phyloP scores from a whole-genome alignment of 2,797 vertebrate genomes.

The Falco rusticolus region DNA sequence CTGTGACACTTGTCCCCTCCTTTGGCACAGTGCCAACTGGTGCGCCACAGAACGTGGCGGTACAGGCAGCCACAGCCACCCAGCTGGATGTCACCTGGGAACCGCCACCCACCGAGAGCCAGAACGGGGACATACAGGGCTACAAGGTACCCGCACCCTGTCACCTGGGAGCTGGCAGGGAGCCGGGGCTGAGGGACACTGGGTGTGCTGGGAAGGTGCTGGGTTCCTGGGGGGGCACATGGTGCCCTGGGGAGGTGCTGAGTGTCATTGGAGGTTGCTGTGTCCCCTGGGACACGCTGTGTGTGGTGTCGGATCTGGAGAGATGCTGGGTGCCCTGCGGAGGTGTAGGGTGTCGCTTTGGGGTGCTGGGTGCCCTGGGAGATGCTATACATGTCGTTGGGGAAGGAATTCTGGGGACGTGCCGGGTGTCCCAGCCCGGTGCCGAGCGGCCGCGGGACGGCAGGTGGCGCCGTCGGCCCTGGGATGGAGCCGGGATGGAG shows the following conservation, averaged over 20 bases:
- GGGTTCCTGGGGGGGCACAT: neutral
- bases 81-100: constrained; percentile 96
- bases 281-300: neutral
- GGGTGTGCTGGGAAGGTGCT: neutral
- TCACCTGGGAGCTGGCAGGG: accelerated
- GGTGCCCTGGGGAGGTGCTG: neutral
- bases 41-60: constrained; percentile 86
- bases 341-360: too few species aligned
- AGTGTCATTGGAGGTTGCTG: neutral
- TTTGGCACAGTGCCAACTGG: constrained; percentile 86
- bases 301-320: neutral
- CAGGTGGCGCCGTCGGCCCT: constrained; percentile 25
- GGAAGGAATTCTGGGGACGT: too few species aligned
- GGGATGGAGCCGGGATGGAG: neutral
- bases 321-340: neutral
- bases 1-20: neutral
- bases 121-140: constrained; percentile 96
- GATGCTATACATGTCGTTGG: accelerated
- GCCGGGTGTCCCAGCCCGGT: neutral
- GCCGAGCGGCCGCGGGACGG: neutral
- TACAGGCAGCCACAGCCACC: constrained; percentile 88
- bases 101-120: constrained; percentile 86
- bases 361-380: neutral
- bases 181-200: neutral
- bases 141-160: constrained; percentile 86